Percentiles rank a stretch among this genome's conserved stretches.
phyloP scores from a whole-genome alignment of 2,113 vertebrate genomes.

The Xiphophorus hellerii region DNA sequence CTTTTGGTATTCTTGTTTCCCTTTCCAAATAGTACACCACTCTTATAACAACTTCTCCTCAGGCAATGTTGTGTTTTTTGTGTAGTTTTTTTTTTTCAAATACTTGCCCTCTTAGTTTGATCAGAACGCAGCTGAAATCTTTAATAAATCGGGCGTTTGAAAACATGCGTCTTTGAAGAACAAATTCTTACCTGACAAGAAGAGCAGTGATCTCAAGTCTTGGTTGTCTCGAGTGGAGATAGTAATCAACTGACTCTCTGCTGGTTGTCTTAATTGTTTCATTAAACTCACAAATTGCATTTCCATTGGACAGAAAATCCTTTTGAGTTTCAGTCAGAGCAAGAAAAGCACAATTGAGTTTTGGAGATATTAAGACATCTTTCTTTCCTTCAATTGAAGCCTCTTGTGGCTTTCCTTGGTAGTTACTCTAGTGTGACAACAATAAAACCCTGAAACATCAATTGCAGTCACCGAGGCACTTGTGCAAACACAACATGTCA shows the following conservation, averaged over 20 bases:
- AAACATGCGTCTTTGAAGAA: slow-evolving; percentile 52
- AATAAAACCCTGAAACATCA: slow-evolving; percentile 42
- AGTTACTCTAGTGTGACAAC: slow-evolving; percentile 24
- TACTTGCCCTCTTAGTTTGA: slow-evolving; percentile 56
- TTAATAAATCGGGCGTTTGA: slow-evolving; percentile 19
- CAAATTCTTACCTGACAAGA: slow-evolving; percentile 30
- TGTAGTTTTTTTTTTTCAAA: background rate
- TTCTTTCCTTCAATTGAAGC: slow-evolving; percentile 19
- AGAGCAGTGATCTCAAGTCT: slow-evolving; percentile 32
- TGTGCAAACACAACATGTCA: slow-evolving; percentile 43
- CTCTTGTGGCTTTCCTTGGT: slow-evolving; percentile 6
- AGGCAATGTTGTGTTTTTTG: slow-evolving; percentile 2
- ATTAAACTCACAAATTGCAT: slow-evolving; percentile 55
- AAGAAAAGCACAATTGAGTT: slow-evolving; percentile 27
- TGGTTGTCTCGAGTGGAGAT: slow-evolving; percentile 22
- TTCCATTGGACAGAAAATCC: slow-evolving; percentile 25
- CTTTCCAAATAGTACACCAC: slow-evolving; percentile 54
- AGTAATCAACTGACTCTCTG: slow-evolving; percentile 54
- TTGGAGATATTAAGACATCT: slow-evolving; percentile 11
- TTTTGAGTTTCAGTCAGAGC: slow-evolving; percentile 7
- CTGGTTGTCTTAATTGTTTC: slow-evolving; percentile 49
- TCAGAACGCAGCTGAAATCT: slow-evolving; percentile 40
- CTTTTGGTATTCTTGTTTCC: slow-evolving; percentile 57
- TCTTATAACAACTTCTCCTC: slow-evolving; percentile 30
- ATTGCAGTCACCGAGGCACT: slow-evolving; percentile 26